phyloP scores from a whole-genome alignment of 2,113 vertebrate species.

The Hippopotamus amphibius region DNA sequence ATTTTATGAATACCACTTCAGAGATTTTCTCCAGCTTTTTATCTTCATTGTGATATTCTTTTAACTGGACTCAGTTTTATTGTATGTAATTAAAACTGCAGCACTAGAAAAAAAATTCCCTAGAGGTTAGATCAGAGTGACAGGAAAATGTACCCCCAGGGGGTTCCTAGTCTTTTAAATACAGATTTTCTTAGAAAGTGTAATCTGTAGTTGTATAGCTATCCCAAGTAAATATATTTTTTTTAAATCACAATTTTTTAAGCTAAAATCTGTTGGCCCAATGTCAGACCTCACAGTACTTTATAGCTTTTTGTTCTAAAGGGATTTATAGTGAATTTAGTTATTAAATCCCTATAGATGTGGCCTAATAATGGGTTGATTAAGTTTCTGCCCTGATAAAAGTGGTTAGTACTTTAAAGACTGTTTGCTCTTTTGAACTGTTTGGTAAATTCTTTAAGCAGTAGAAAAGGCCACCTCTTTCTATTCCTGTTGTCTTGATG shows the following conservation, averaged over 20 bases:
- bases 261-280: background rate
- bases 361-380: slow-evolving; percentile 6
- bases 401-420: slow-evolving; percentile 20
- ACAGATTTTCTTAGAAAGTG: slow-evolving; percentile 1
- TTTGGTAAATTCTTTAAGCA: background rate
- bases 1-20: background rate
- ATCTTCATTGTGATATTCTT: background rate
- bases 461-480: background rate
- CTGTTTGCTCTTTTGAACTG: background rate
- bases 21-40: background rate
- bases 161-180: background rate
- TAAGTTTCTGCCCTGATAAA: slow-evolving; percentile 20
- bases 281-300: background rate
- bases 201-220: background rate
- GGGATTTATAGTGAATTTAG: slow-evolving; percentile 5
- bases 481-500: background rate
- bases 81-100: slow-evolving; percentile 3
- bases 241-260: background rate
- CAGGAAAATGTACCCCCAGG: background rate
- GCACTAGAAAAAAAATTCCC: slow-evolving; percentile 17
- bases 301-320: slow-evolving; percentile 38
- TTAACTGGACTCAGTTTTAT: background rate
- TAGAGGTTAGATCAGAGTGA: background rate
- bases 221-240: background rate
- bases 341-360: background rate